Evolutionary conservation across 1,140 invertebrate genomes (phyloP).

Genomic region (Brachionus plicatilis): DNA sequence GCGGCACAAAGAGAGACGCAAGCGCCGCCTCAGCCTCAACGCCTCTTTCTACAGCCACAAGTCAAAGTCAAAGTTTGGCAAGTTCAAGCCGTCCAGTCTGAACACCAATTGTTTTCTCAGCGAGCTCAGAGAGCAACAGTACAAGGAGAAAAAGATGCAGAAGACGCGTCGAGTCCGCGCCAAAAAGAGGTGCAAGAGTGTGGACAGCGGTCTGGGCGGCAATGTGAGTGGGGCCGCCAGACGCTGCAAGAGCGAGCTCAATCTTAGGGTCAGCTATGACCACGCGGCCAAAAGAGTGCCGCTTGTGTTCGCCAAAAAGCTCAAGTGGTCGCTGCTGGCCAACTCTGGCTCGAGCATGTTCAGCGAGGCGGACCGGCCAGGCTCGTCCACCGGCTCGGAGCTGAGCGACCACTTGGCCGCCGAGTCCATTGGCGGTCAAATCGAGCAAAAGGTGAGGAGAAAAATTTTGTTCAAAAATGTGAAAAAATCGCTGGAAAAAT

Average conservation of each 20-base stretch:
- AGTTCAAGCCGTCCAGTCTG: background rate
- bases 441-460: background rate
- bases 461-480: conserved; percentile 11
- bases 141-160: background rate
- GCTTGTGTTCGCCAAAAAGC: background rate
- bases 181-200: background rate
- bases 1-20: background rate
- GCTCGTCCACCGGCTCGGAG: background rate
- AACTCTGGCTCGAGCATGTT: background rate
- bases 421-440: background rate
- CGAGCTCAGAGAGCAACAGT: background rate
- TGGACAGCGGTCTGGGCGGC: no score
- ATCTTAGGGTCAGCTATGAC: background rate
- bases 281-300: background rate
- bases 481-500: conserved; percentile 26
- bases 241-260: background rate
- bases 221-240: background rate
- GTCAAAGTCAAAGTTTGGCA: background rate
- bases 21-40: background rate
- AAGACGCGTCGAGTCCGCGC: background rate
- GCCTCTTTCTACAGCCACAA: background rate
- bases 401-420: background rate
- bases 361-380: no score
- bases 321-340: background rate
- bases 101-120: background rate